phyloP scores from a whole-genome alignment of 2,888 invertebrate species.

The Congeria kusceri region DNA sequence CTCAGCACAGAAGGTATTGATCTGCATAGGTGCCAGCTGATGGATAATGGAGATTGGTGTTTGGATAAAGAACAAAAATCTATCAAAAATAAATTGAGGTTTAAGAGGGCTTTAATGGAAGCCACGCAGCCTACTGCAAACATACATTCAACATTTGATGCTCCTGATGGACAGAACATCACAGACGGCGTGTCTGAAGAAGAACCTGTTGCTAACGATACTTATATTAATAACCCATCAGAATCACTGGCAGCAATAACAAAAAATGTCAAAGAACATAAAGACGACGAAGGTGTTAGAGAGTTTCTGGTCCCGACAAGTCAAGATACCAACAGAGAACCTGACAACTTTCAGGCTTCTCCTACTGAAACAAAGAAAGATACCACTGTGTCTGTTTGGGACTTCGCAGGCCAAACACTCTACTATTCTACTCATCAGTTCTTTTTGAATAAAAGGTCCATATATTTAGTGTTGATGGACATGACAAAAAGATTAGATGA shows the following conservation, averaged over 20 bases:
- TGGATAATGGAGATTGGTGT: not conserved
- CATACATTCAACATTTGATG: too few species aligned
- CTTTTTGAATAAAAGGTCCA: slow-evolving; percentile 52
- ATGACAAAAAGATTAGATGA: slow-evolving; percentile 26
- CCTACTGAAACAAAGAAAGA: not conserved
- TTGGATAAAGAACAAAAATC: not conserved
- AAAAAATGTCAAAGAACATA: not conserved
- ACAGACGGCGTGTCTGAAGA: too few species aligned
- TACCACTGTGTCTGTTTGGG: slow-evolving; percentile 49
- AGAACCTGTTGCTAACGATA: too few species aligned
- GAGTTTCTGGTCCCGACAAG: too few species aligned
- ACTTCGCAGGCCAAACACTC: slow-evolving; percentile 48
- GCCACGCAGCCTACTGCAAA: too few species aligned
- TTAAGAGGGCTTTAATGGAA: too few species aligned
- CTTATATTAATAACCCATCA: not conserved
- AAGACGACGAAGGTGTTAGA: not conserved
- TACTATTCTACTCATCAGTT: slow-evolving; percentile 61
- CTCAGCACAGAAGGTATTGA: slow-evolving; percentile 1
- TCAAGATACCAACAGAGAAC: not conserved
- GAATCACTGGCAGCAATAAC: not conserved
- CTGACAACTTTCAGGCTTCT: too few species aligned
- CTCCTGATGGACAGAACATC: too few species aligned
- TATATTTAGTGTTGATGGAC: slow-evolving; percentile 54
- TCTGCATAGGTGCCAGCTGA: not conserved
- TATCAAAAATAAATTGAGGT: not conserved